Conservation (phyloP, 2,888 invertebrate genomes). For the Phragmatobia fuliginosa region DNA sequence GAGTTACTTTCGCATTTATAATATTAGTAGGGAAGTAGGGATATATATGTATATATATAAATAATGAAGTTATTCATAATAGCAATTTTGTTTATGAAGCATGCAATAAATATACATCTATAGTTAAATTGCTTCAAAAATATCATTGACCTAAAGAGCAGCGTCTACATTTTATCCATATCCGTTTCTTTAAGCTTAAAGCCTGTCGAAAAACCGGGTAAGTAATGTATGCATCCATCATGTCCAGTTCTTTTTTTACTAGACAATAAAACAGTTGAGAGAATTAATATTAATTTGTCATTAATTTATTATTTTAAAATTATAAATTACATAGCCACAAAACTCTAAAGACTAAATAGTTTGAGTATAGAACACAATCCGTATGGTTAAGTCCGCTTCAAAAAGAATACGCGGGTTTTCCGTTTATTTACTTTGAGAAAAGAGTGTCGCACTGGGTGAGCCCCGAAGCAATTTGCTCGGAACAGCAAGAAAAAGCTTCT, state of each 20-base stretch:
- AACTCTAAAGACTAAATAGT: slow-evolving; percentile 5
- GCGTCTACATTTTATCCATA: background rate
- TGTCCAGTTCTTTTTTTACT: slow-evolving; percentile 3
- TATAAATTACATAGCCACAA: no score
- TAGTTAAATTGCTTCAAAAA: background rate
- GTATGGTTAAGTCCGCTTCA: slow-evolving; percentile 3
- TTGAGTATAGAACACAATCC: slow-evolving; percentile 8
- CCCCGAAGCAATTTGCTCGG: slow-evolving; percentile 38
- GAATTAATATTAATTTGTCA: no score
- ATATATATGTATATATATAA: no score
- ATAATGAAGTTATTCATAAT: background rate
- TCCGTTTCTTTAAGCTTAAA: background rate
- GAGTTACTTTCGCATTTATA: no score
- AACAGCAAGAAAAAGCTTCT: slow-evolving; percentile 44
- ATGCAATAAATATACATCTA: background rate
- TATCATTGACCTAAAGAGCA: background rate
- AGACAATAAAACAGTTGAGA: background rate
- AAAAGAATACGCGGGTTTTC: slow-evolving; percentile 13
- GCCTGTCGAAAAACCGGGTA: slow-evolving; percentile 7
- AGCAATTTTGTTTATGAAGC: background rate
- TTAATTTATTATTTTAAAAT: no score
- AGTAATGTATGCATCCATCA: background rate
- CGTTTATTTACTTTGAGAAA: slow-evolving; percentile 27
- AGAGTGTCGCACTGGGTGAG: slow-evolving; percentile 20
- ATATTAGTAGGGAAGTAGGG: no score